These are phyloP conservation scores for Coleophora deauratella DNA, from an alignment of 2,888 invertebrate species.

Conservation along the genomic window DNA sequence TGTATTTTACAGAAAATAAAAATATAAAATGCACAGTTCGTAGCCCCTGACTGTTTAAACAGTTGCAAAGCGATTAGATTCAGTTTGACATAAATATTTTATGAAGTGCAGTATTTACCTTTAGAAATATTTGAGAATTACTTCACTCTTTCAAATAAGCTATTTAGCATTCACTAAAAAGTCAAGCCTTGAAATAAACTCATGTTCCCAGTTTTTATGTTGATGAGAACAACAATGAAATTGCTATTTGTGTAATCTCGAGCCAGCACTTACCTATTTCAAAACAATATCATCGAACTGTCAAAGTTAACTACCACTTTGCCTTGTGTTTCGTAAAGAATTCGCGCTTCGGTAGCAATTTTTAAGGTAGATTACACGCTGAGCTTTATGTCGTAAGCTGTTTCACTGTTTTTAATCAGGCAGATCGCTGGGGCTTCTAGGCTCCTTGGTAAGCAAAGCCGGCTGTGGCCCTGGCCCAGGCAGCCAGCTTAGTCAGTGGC, in stretches of 20 bases:
- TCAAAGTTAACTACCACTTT: slow-evolving; percentile 25
- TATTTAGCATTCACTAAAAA: neutral
- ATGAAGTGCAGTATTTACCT: no score
- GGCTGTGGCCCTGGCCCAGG: slow-evolving; percentile 16
- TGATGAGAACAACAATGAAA: neutral
- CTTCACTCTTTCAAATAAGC: no score
- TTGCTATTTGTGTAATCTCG: neutral
- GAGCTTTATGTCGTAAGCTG: slow-evolving; percentile 67
- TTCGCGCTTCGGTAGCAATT: slow-evolving; percentile 47
- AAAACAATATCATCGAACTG: slow-evolving; percentile 15
- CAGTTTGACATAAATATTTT: no score
- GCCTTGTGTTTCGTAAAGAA: slow-evolving; percentile 26
- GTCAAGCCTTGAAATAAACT: neutral
- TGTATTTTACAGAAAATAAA: no score
- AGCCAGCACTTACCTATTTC: slow-evolving; percentile 6
- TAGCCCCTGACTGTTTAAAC: no score
- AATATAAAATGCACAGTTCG: no score
- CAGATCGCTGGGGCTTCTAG: slow-evolving; percentile 40
- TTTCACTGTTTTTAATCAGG: slow-evolving; percentile 72
- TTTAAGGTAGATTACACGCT: slow-evolving; percentile 65
- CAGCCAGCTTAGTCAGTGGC: slow-evolving; percentile 23
- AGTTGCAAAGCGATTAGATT: no score
- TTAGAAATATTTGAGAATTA: no score
- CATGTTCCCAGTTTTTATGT: neutral
- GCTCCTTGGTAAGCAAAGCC: slow-evolving; percentile 9